phyloP scores from a whole-genome alignment of 2,888 invertebrate species.

The Himalopsyche tibetana region DNA sequence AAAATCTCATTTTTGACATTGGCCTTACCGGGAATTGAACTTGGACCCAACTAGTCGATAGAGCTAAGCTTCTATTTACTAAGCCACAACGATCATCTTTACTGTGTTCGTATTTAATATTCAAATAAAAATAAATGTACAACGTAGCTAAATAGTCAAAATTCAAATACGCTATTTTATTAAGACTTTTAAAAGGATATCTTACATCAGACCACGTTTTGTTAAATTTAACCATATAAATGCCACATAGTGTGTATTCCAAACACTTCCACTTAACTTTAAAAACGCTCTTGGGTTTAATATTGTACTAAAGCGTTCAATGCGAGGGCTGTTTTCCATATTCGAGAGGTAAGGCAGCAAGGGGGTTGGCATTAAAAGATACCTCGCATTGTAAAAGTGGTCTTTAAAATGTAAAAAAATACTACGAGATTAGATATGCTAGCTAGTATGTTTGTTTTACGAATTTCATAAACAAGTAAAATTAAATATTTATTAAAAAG shows the following conservation, averaged over 20 bases:
- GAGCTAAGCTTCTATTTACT: too few species aligned
- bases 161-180: slow-evolving; percentile 3
- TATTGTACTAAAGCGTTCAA: slow-evolving; percentile 60
- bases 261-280: slow-evolving; percentile 50
- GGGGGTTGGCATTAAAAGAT: slow-evolving; percentile 6
- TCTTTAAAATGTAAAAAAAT: not conserved
- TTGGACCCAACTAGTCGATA: too few species aligned
- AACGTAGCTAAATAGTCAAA: too few species aligned
- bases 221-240: slow-evolving; percentile 23
- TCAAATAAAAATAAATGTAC: too few species aligned
- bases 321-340: slow-evolving; percentile 45
- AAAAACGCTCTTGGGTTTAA: slow-evolving; percentile 63
- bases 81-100: too few species aligned
- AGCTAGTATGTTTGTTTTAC: too few species aligned
- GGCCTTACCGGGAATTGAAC: too few species aligned
- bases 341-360: slow-evolving; percentile 12
- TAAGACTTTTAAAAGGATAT: not conserved
- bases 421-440: too few species aligned
- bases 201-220: slow-evolving; percentile 1
- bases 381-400: slow-evolving; percentile 20
- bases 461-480: too few species aligned
- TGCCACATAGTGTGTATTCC: slow-evolving; percentile 21
- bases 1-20: too few species aligned
- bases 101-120: too few species aligned
- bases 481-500: too few species aligned